phyloP scores from a whole-genome alignment of 2,113 vertebrate species.

The Anthoscopus minutus region DNA sequence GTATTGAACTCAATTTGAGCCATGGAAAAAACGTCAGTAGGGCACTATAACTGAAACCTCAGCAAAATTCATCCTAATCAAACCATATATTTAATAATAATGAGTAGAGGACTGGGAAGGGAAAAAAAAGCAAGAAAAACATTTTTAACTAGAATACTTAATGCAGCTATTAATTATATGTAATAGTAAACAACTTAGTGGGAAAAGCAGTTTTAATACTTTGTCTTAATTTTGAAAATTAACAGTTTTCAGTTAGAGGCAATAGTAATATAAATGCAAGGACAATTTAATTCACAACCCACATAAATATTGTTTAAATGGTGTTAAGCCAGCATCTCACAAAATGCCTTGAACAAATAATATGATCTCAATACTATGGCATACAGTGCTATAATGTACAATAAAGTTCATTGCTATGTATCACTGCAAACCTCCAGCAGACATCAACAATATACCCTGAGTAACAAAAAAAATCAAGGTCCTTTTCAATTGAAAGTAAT shows the following conservation, averaged over 20 bases:
- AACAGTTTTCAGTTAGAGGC: background rate
- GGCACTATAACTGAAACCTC: background rate
- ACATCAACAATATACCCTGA: background rate
- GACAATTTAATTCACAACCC: background rate
- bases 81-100: background rate
- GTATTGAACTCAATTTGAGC: background rate
- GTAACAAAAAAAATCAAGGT: background rate
- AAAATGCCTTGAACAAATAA: background rate
- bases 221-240: constrained; percentile 4
- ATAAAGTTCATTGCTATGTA: background rate
- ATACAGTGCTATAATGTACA: background rate
- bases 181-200: background rate
- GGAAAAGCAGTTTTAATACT: background rate
- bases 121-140: background rate
- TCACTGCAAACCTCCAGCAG: background rate
- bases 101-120: background rate
- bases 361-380: background rate
- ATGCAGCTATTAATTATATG: background rate
- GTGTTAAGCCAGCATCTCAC: background rate
- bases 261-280: background rate
- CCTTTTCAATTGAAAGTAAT: background rate
- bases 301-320: background rate
- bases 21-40: background rate
- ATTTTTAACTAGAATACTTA: background rate
- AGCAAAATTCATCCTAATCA: background rate